phyloP scores from a whole-genome alignment of 2,888 invertebrate genomes.

The Lithophane leautieri region DNA sequence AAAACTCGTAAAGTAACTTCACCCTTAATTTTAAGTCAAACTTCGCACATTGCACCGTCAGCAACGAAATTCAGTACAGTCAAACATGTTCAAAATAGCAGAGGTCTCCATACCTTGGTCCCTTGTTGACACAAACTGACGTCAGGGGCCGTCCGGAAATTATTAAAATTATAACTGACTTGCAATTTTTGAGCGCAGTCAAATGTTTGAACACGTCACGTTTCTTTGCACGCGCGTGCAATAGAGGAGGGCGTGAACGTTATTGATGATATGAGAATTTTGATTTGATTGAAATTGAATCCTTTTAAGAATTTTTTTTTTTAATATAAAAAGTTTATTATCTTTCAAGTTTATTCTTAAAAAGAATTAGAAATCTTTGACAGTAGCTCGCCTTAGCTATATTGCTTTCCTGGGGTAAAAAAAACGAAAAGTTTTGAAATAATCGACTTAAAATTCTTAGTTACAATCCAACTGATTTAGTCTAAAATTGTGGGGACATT shows the following conservation, averaged over 20 bases:
- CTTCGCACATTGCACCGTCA: not conserved
- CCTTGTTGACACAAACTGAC: slow-evolving; percentile 46
- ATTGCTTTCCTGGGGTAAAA: not conserved
- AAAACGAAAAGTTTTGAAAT: not conserved
- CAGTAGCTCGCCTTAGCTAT: no score
- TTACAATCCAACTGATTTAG: not conserved
- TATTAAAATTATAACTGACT: slow-evolving; percentile 73
- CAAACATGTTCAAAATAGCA: slow-evolving; percentile 19
- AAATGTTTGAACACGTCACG: slow-evolving; percentile 57
- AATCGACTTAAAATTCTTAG: not conserved
- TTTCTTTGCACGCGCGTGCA: slow-evolving; percentile 40
- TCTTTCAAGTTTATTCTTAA: not conserved
- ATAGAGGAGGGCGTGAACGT: slow-evolving; percentile 32
- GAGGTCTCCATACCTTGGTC: slow-evolving; percentile 57
- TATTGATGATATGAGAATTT: slow-evolving; percentile 49
- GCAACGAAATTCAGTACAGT: slow-evolving; percentile 14
- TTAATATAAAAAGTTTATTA: not conserved
- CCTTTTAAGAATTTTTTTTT: not conserved
- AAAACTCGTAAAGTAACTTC: not conserved
- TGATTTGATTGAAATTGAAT: slow-evolving; percentile 44
- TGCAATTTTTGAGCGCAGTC: slow-evolving; percentile 60
- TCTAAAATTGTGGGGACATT: no score
- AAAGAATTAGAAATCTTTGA: not conserved
- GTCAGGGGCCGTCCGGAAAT: slow-evolving; percentile 64
- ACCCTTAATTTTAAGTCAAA: not conserved